Base-by-base conservation (phyloP, 2,797 vertebrate species). In the Limnodromus scolopaceus region DNA sequence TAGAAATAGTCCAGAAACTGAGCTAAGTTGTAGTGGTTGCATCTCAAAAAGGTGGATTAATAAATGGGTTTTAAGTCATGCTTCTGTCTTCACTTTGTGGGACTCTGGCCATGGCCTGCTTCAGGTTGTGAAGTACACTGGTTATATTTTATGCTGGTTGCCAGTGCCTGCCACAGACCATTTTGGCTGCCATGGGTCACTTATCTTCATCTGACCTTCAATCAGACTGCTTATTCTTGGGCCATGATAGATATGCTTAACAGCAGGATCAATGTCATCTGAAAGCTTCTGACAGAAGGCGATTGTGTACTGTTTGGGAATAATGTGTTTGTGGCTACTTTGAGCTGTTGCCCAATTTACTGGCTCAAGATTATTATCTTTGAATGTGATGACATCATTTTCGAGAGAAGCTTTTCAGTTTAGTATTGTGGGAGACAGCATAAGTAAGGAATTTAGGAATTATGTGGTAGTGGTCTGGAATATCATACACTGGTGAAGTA, bases 221-320 rank as follows among this genome's bases (percentile, higher is more conserved):
- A 1, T 24, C 20, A 46, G 32, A 20, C 17, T 53, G 41, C 22
- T 38, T 18, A 0, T 68, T 77, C 38, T 3, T 4, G 75, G 70
- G 3, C 2, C 0, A 0, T 6, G 84, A 28, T 23, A 23, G 49
- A 60, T 24, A 5, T 4, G 61, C 41, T 78, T 4, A 1, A 5
- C 22, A 24, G 34, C 57, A 36, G 70, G 49, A 88, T 11, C 39
- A 72, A 18, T n/a, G 15, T 25, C 17, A 3, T 38, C 13, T 14
- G 27, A 70, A 63, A 38, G 58, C 41, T 13, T 16, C 49, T 53
- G 76, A 13, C 38, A n/a, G 49, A 27, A 57, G 41, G 43, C 0
- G 2, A 7, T 49, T 53, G 30, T 86, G 39, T 45, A 0, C 30
- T 41, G 15, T 24, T 51, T 27, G 19, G 36, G 16, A 36, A 15